phyloP scores from a whole-genome alignment of 2,888 invertebrate species.

The Cerastis rubricosa region DNA sequence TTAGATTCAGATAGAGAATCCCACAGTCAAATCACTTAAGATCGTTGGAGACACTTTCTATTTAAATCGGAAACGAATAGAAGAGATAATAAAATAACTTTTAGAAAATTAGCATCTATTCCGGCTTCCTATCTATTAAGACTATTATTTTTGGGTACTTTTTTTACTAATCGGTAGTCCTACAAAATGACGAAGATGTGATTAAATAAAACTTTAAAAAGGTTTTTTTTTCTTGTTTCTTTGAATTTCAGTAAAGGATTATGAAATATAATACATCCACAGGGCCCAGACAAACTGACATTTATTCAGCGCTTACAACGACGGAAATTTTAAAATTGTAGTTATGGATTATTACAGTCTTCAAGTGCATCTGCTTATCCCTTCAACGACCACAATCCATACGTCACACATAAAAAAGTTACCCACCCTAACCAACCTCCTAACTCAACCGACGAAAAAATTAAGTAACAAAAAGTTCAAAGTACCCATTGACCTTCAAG shows the following conservation, averaged over 20 bases:
- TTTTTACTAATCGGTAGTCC: too few relatives aligned
- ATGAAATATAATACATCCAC: neutral
- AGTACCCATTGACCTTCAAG: slow-evolving; percentile 57
- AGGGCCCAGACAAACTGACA: neutral
- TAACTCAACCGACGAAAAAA: slow-evolving; percentile 19
- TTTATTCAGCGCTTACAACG: neutral
- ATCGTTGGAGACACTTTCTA: too few relatives aligned
- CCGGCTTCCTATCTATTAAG: too few relatives aligned
- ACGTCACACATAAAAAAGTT: neutral
- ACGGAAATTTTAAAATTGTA: neutral
- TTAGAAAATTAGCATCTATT: too few relatives aligned
- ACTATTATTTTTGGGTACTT: too few relatives aligned
- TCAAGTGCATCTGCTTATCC: neutral
- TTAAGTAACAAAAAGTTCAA: slow-evolving; percentile 58
- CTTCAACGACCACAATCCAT: neutral
- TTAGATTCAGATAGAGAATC: neutral
- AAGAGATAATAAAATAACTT: too few relatives aligned
- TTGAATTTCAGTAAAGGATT: neutral
- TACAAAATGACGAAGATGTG: too few relatives aligned
- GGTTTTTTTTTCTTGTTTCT: neutral
- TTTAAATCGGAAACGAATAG: too few relatives aligned
- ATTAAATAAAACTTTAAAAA: too few relatives aligned
- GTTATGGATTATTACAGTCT: too few relatives aligned
- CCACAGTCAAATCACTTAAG: too few relatives aligned
- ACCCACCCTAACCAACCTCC: neutral